Evolutionary conservation across 2,113 vertebrate genomes (phyloP), one percentile per base, ranked within the genome.

Genomic region (Etheostoma spectabile): DNA sequence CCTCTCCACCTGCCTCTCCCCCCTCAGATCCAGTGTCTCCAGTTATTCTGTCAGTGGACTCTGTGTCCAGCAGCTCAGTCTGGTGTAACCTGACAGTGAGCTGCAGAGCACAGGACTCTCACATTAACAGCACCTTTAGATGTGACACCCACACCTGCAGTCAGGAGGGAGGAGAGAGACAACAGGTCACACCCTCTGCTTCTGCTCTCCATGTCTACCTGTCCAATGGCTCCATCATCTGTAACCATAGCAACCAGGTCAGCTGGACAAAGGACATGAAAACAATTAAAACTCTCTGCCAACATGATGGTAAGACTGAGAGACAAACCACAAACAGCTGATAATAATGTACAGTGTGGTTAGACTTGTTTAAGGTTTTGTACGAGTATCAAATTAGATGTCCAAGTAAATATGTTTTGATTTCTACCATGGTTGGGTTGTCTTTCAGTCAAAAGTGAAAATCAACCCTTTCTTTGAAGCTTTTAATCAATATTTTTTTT

Each of bases 231-330:
- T 16, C 12, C 21, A 60, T 88, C 55, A 51, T 70, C 38, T 91
- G 90, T 82, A 77, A 83, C 65, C 83, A 91, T 13, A 88, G 85
- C 61, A 91, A 91, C 77, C 1, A 68, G 1, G 74, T 91, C 33
- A 85, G 72, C 79, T 35, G 52, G 79, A 46, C 0, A 0, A 0
- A 64, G 0, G 22, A 30, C 1, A n/a, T n/a, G n/a, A n/a, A n/a
- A n/a, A 48, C 0, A 0, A 24, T 57, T 11, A 0, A 11, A 42
- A 11, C 11, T 11, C 0, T 42, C 10, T 42, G 38, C 38, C 38
- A 0, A 42, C 10, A 3, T 42, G 38, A 8, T 42, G 38, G 38
- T 42, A 42, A 42, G 38, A 11, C 38, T 42, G 38, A 42, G 0
- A 42, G 38, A 42, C 38, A 42, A 42, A 42, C 10, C 10, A 42